Conservation (phyloP, 1,140 invertebrate genomes). For the Teleogryllus occipitalis region DNA sequence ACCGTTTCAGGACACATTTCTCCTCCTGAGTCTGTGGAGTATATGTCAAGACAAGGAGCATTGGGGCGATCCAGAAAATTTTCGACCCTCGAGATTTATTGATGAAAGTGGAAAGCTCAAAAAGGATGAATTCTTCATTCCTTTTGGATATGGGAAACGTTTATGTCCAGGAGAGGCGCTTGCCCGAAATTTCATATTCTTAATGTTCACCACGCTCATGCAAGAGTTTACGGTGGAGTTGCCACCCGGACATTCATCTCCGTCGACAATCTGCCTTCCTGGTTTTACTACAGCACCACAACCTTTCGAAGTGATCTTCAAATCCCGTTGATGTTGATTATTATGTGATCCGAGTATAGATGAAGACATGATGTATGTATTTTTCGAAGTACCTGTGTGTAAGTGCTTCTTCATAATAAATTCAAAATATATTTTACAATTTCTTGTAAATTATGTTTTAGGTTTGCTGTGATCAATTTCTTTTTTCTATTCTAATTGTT, state of each 20-base stretch:
- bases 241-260: conserved; percentile 20
- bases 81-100: conserved; percentile 49
- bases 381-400: no score
- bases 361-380: no score
- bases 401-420: no score
- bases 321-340: background rate
- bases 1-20: conserved; percentile 17
- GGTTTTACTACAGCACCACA: conserved; percentile 23
- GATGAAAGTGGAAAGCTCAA: conserved; percentile 39
- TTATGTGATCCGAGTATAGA: no score
- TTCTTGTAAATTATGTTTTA: no score
- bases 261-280: conserved; percentile 19
- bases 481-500: no score
- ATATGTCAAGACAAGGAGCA: conserved; percentile 38
- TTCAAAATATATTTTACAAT: no score
- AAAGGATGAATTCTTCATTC: conserved; percentile 39
- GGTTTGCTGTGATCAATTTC: no score
- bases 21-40: conserved; percentile 29
- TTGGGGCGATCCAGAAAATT: conserved; percentile 49
- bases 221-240: conserved; percentile 26
- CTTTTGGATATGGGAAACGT: conserved; percentile 39
- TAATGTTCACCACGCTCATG: conserved; percentile 29
- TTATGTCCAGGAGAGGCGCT: conserved; percentile 31
- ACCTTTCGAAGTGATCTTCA: conserved; percentile 20
- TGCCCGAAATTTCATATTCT: conserved; percentile 29